These are phyloP conservation scores for Drosophila neonasuta DNA, from an alignment of 2,888 invertebrate genomes.

Conservation along the genomic window DNA sequence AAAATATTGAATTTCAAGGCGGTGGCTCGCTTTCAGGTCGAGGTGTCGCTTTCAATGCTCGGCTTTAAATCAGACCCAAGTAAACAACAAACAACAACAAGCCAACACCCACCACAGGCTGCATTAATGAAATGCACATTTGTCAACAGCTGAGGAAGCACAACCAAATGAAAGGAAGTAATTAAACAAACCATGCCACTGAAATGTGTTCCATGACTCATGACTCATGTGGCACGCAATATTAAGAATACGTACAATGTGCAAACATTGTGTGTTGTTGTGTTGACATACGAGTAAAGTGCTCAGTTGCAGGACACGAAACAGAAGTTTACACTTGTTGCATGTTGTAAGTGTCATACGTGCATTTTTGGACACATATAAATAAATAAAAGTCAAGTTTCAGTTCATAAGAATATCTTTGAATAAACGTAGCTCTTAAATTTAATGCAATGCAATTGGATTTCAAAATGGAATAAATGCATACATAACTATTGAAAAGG, in stretches of 20 bases:
- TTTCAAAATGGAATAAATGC: too few relatives aligned
- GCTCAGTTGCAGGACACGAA: neutral
- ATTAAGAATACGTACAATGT: neutral
- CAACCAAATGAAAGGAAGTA: conserved; percentile 38
- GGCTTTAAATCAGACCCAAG: conserved; percentile 13
- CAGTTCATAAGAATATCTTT: neutral
- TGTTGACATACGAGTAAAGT: conserved; percentile 1
- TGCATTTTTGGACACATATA: neutral
- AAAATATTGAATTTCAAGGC: conserved; percentile 56
- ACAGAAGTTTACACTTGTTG: neutral
- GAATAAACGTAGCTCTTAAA: too few relatives aligned
- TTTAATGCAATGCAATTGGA: too few relatives aligned
- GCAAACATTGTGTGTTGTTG: neutral
- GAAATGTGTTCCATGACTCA: conserved; percentile 28
- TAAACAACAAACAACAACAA: neutral
- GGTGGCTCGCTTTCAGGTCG: conserved; percentile 15
- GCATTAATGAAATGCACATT: conserved; percentile 62
- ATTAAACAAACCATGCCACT: conserved; percentile 52
- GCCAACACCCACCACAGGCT: neutral
- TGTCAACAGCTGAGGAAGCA: conserved; percentile 34
- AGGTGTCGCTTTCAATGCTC: conserved; percentile 22
- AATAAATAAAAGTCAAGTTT: neutral
- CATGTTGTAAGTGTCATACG: neutral
- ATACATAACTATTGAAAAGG: too few relatives aligned
- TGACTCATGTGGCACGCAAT: conserved; percentile 40